Base-by-base conservation (phyloP, 2,113 vertebrate genomes). In the Nyctereutes procyonoides region DNA sequence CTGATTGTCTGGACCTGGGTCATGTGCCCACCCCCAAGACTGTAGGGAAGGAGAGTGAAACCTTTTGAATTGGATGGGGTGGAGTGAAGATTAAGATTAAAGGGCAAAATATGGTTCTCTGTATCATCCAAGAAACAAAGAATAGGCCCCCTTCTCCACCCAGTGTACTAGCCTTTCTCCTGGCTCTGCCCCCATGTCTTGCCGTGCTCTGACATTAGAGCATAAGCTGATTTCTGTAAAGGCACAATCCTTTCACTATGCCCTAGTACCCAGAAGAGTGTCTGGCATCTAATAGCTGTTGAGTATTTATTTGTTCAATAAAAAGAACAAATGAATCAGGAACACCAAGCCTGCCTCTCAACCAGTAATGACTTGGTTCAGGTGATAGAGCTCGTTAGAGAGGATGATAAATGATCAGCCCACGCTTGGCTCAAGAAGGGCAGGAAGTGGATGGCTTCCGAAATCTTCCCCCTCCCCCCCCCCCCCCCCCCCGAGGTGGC, bases 61-160 rank as follows among this genome's bases (percentile, higher is more conserved):
- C 0, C 20, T 67, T 71, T 22, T 60, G 48, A 28, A 43, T 24
- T 56, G 53, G 63, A 16, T 3, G 32, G 12, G 0, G 9, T 2
- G 1, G 32, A 20, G 16, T 77, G 32, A 30, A 88, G 92, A 65
- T 24, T 32, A 63, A 53, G 51, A 51, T 62, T 32, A 85, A 65
- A 60, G n/a, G 30, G 69, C 35, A 48, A 74, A 8, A n/a, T 14
- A 51, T 1, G 51, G 26, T 11, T 9, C n/a, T 58, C 38, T 43
- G 2, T 10, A 1, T 82, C 80, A 48, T 11, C 65, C 48, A 48
- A 51, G 35, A 13, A 30, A 81, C 81, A 62, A 48, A 8, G 16
- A 53, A 35, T 0, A 13, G 16, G 5, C 1, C 14, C 12, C 32
- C n/a, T 51, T 17, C 15, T 32, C 67, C 28, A 16, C 2, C 51